Evolutionary conservation across 2,888 invertebrate genomes (phyloP).

Genomic region (Quadriops clusia): DNA sequence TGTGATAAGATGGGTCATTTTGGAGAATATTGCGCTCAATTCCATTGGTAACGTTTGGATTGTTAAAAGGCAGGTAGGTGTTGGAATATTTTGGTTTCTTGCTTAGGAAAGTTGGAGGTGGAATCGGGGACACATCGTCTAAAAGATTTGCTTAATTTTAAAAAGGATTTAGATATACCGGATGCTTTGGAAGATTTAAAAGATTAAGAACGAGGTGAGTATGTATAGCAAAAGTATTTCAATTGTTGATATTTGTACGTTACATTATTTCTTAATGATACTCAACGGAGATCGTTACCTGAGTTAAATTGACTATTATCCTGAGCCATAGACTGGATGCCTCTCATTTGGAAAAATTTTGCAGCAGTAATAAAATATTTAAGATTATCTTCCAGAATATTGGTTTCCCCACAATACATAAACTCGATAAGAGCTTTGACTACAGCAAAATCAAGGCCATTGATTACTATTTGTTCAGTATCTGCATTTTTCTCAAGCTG

Average conservation of each 20-base stretch:
- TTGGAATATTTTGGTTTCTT: slow-evolving; percentile 34
- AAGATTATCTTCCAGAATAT: slow-evolving; percentile 54
- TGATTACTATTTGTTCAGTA: slow-evolving; percentile 47
- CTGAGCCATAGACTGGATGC: slow-evolving; percentile 43
- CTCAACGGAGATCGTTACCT: background rate
- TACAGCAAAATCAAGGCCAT: slow-evolving; percentile 58
- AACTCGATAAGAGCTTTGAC: slow-evolving; percentile 62
- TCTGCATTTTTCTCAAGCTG: slow-evolving; percentile 44
- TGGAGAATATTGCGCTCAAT: slow-evolving; percentile 9
- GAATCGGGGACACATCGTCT: slow-evolving; percentile 24
- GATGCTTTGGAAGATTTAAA: slow-evolving; percentile 1
- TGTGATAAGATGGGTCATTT: slow-evolving; percentile 21
- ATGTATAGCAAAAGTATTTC: too few relatives aligned
- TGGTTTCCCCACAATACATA: slow-evolving; percentile 67
- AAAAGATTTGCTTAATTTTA: too few relatives aligned
- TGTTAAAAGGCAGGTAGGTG: slow-evolving; percentile 22
- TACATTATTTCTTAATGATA: background rate
- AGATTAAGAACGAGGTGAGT: too few relatives aligned
- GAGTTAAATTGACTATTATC: slow-evolving; percentile 13
- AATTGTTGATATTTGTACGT: too few relatives aligned
- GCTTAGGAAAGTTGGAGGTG: slow-evolving; percentile 31
- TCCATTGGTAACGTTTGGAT: slow-evolving; percentile 9
- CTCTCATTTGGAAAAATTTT: slow-evolving; percentile 55
- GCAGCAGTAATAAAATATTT: slow-evolving; percentile 58
- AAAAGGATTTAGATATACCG: slow-evolving; percentile 1